Evolutionary conservation across 2,888 invertebrate genomes (phyloP).

Genomic region (Odontomyia ornata): DNA sequence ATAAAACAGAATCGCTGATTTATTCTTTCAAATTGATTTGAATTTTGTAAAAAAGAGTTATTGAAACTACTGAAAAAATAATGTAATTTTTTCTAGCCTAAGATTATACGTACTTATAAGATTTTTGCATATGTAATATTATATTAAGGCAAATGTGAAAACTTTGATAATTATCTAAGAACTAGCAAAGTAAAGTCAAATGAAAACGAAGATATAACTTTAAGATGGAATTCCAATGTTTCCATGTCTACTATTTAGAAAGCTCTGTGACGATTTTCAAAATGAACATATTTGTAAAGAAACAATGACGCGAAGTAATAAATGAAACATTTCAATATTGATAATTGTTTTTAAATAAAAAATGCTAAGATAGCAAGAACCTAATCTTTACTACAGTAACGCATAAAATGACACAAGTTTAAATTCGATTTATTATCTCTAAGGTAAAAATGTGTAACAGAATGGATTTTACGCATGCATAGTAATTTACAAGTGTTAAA

Average conservation of each 20-base stretch:
- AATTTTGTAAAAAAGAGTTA: conserved; percentile 20
- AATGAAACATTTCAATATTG: conserved; percentile 12
- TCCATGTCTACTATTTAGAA: conserved; percentile 15
- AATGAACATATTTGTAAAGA: conserved; percentile 23
- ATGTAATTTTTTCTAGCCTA: conserved; percentile 2
- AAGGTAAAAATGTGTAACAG: conserved; percentile 23
- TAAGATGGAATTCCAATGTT: neutral
- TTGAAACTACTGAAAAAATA: neutral
- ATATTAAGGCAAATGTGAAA: conserved; percentile 12
- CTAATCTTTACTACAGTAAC: conserved; percentile 3
- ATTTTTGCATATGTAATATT: conserved; percentile 43
- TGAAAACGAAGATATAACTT: neutral
- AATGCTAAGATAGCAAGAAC: neutral
- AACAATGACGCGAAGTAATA: neutral
- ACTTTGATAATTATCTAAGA: conserved; percentile 23
- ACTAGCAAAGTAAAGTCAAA: neutral
- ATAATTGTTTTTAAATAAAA: neutral
- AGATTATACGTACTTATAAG: conserved; percentile 31
- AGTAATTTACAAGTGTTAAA: conserved; percentile 18
- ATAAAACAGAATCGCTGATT: neutral
- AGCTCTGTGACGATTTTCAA: neutral
- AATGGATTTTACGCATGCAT: conserved; percentile 33
- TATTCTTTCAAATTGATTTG: neutral
- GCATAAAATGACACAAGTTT: conserved; percentile 11
- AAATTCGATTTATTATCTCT: conserved; percentile 24